Evolutionary conservation across 2,113 vertebrate species (phyloP), one percentile per base, ranked within the genome.

Genomic region (Melanotaenia duboulayi): DNA sequence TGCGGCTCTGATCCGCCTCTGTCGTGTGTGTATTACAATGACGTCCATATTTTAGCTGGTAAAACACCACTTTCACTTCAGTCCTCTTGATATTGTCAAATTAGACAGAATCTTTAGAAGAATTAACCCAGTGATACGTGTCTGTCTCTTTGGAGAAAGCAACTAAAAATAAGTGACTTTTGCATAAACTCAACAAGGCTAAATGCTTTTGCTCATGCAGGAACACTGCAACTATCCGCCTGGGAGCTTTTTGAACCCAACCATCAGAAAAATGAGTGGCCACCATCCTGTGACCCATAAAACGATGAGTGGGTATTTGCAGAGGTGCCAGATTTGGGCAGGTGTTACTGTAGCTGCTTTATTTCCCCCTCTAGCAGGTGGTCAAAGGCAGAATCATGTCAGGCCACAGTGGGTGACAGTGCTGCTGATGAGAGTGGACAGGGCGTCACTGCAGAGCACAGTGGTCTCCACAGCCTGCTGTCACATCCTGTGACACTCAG

Each of bases 391-490:
- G 75, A 68, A 35, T 24, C 17, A 76, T 81, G 78, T 58, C 80
- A 69, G 62, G 78, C 52, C 7, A 23, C 76, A 12, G 66, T 10
- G 16, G 39, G 78, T 57, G 65, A 9, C 48, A 7, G 16, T 39
- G 75, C 35, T 16, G 59, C 17, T 90, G 82, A 89, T 90, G 62
- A 3, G 37, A 84, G 55, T 59, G 85, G 89, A 91, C 89, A 89
- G 83, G 57, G 74, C 78, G 87, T 84, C 88, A 78, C 84, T 56
- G 81, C 55, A 37, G 66, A 64, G 73, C 56, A 61, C 76, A 19
- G 68, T 25, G 62, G 73, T 39, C 77, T 66, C 74, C 59, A 20
- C 74, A 58, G 83, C 51, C 69, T 3, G 24, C 75, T 89, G 88
- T 90, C 89, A 85, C 84, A 57, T 82, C 76, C 52, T 60, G 64